A percentile compares a stretch with the other conserved stretches of the same genome.
phyloP scores from a whole-genome alignment of 2,797 vertebrate genomes.

The Pantherophis alleghaniensis region DNA sequence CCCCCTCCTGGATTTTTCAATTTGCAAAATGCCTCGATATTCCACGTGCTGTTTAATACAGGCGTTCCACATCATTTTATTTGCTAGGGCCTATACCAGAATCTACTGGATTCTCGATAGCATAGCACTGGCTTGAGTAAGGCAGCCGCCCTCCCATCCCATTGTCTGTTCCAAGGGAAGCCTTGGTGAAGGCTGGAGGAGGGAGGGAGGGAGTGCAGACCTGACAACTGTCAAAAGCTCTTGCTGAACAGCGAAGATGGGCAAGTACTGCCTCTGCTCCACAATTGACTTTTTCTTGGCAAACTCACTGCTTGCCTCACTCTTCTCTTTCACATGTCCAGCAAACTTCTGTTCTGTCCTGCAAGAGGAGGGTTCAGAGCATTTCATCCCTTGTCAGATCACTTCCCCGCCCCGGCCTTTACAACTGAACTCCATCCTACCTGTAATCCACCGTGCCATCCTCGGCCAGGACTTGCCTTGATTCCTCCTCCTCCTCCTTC shows the following conservation, averaged over 20 bases:
- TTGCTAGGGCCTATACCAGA: background rate
- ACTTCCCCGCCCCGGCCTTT: accelerated
- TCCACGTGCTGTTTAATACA: background rate
- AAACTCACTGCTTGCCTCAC: constrained; percentile 93
- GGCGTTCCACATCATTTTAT: background rate
- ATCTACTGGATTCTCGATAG: background rate
- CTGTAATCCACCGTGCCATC: constrained; percentile 97
- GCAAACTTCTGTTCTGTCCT: constrained; percentile 98
- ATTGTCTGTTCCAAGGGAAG: background rate
- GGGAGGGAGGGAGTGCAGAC: constrained; percentile 41
- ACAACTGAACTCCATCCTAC: constrained; percentile 62
- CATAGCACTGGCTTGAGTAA: background rate
- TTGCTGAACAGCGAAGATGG: constrained; percentile 96
- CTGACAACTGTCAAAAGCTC: constrained; percentile 95
- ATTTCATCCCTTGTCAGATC: no score
- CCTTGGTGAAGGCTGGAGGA: background rate
- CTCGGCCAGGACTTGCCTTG: constrained; percentile 79
- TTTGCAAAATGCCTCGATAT: background rate
- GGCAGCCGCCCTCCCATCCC: background rate
- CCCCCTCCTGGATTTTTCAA: background rate
- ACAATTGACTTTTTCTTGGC: constrained; percentile 92
- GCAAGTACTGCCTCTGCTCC: constrained; percentile 96
- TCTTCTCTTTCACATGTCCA: constrained; percentile 96
- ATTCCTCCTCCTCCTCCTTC: constrained; percentile 90
- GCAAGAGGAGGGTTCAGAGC: constrained; percentile 38